phyloP scores from a whole-genome alignment of 2,113 vertebrate genomes.

The Verasper variegatus region DNA sequence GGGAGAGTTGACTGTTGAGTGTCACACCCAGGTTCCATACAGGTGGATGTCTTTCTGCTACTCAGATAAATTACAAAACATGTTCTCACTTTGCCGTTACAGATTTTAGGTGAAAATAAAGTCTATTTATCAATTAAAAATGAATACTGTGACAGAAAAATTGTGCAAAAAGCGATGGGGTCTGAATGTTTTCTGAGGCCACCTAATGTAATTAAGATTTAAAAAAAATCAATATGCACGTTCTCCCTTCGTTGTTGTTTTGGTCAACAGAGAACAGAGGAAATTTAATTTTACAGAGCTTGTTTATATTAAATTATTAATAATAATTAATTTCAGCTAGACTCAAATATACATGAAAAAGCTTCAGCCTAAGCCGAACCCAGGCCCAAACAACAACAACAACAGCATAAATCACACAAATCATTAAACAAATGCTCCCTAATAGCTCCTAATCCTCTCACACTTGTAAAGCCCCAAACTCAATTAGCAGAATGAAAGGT shows the following conservation, averaged over 20 bases:
- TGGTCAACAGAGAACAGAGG: neutral
- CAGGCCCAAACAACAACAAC: conserved; percentile 48
- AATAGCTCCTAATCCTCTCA: conserved; percentile 73
- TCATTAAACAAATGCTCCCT: conserved; percentile 68
- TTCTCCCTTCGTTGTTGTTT: neutral
- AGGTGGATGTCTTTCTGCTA: too few relatives aligned
- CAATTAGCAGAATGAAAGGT: conserved; percentile 76
- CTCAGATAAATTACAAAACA: too few relatives aligned
- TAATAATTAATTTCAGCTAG: conserved; percentile 8
- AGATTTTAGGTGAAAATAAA: too few relatives aligned
- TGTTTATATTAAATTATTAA: neutral
- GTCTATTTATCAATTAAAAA: too few relatives aligned
- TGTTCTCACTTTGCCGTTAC: too few relatives aligned
- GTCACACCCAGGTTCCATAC: too few relatives aligned
- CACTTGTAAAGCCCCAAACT: conserved; percentile 66
- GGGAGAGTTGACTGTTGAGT: too few relatives aligned
- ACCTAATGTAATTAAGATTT: neutral
- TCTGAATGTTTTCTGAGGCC: neutral
- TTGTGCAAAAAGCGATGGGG: neutral
- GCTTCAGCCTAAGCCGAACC: conserved; percentile 27
- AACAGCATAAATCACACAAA: conserved; percentile 50
- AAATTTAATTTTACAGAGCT: neutral
- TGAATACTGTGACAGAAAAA: too few relatives aligned
- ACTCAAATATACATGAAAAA: conserved; percentile 1
- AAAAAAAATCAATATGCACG: neutral